phyloP scores from a whole-genome alignment of 2,888 invertebrate genomes.

The Orthonevra nobilis region DNA sequence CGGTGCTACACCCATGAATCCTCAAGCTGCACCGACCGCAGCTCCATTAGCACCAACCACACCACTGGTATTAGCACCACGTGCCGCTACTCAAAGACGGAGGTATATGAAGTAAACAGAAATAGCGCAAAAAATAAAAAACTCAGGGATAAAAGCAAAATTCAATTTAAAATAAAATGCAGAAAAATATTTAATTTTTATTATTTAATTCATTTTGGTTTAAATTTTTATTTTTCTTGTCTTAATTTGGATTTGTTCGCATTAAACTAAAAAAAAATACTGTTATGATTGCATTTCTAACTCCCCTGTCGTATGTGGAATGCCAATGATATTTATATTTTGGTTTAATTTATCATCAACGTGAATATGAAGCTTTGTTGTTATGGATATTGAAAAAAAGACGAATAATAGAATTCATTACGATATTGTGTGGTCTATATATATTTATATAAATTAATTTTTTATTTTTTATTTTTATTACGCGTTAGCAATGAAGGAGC shows the following conservation, averaged over 20 bases:
- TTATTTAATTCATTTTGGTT: constrained; percentile 13
- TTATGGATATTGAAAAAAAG: constrained; percentile 47
- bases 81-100: constrained; percentile 87
- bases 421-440: constrained; percentile 65
- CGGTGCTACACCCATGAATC: constrained; percentile 82
- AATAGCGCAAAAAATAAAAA: constrained; percentile 44
- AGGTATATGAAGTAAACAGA: constrained; percentile 82
- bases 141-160: constrained; percentile 76
- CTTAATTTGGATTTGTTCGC: constrained; percentile 53
- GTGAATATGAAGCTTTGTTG: constrained; percentile 69
- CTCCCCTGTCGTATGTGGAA: constrained; percentile 70
- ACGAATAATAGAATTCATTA: constrained; percentile 35
- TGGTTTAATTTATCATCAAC: constrained; percentile 56
- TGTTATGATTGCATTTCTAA: constrained; percentile 71
- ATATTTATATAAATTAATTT: constrained; percentile 27
- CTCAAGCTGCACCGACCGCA: constrained; percentile 83
- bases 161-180: too few species aligned
- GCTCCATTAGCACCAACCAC: constrained; percentile 79
- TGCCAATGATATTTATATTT: constrained; percentile 57
- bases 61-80: constrained; percentile 85
- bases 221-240: constrained; percentile 26
- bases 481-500: constrained; percentile 59
- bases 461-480: constrained; percentile 35
- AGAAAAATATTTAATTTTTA: constrained; percentile 13
- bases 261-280: constrained; percentile 59